Percentiles rank a stretch among this genome's conserved stretches.
Evolutionary conservation across 1,140 invertebrate genomes (phyloP).

Genomic region (Dendrolimus kikuchii): DNA sequence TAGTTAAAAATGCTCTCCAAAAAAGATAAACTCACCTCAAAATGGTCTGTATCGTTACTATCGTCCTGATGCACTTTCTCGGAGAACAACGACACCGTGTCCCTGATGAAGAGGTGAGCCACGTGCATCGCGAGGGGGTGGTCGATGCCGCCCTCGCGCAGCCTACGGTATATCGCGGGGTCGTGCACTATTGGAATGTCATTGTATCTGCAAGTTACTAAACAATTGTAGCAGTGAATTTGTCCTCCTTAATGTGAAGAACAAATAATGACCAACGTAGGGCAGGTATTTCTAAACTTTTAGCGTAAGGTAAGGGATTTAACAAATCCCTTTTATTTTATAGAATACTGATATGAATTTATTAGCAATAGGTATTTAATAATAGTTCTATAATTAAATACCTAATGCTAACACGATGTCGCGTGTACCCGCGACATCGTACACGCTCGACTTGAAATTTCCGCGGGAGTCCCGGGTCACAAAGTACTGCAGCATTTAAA

Average conservation of each 20-base stretch:
- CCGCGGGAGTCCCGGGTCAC: too few species aligned
- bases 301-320: too few species aligned
- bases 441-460: too few species aligned
- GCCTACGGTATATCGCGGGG: constrained; percentile 83
- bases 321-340: too few species aligned
- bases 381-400: too few species aligned
- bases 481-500: too few species aligned
- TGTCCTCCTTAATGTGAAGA: not conserved
- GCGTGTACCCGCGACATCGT: too few species aligned
- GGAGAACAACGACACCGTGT: constrained; percentile 95
- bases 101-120: constrained; percentile 98
- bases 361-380: too few species aligned
- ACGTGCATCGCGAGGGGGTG: constrained; percentile 93
- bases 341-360: too few species aligned
- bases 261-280: not conserved
- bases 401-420: too few species aligned
- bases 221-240: not conserved
- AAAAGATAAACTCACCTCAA: constrained; percentile 81
- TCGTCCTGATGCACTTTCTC: constrained; percentile 98
- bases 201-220: constrained; percentile 78
- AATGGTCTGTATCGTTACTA: constrained; percentile 96
- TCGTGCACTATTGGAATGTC: constrained; percentile 94
- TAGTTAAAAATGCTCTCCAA: not conserved
- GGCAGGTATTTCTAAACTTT: too few species aligned
- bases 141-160: constrained; percentile 92